phyloP scores from a whole-genome alignment of 2,797 vertebrate genomes.

The Aquila chrysaetos region DNA sequence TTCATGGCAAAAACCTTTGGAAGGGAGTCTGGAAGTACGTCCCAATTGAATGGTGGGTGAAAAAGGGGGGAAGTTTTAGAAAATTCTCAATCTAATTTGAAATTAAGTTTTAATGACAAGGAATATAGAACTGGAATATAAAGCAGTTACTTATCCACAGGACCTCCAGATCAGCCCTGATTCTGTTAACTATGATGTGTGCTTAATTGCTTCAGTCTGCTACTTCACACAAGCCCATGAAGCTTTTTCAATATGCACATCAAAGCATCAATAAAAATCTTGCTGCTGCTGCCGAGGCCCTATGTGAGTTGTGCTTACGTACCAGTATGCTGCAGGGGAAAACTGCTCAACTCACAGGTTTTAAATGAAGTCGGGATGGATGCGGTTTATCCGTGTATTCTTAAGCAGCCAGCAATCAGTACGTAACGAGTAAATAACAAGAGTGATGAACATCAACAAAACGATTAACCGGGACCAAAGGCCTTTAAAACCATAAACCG shows the following conservation, averaged over 20 bases:
- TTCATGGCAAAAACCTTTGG: background rate
- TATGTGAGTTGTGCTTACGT: accelerated
- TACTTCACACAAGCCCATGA: background rate
- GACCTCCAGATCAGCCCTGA: background rate
- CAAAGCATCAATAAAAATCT: background rate
- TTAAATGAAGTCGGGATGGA: background rate
- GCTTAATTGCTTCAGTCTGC: background rate
- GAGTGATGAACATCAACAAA: background rate
- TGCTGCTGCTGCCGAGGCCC: background rate
- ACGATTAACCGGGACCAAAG: background rate
- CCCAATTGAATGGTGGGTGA: background rate
- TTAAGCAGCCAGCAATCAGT: accelerated
- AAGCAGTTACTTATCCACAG: background rate
- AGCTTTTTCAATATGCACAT: background rate
- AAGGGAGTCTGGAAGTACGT: background rate
- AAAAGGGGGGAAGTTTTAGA: background rate
- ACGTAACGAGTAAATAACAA: background rate
- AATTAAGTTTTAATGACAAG: background rate
- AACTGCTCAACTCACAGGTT: accelerated
- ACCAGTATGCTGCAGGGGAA: no score
- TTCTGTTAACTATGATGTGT: no score
- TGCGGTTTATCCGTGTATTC: background rate
- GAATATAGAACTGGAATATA: background rate
- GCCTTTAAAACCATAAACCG: background rate
- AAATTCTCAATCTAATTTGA: background rate